phyloP scores from a whole-genome alignment of 1,140 invertebrate genomes.

The Platyscapa corneri region DNA sequence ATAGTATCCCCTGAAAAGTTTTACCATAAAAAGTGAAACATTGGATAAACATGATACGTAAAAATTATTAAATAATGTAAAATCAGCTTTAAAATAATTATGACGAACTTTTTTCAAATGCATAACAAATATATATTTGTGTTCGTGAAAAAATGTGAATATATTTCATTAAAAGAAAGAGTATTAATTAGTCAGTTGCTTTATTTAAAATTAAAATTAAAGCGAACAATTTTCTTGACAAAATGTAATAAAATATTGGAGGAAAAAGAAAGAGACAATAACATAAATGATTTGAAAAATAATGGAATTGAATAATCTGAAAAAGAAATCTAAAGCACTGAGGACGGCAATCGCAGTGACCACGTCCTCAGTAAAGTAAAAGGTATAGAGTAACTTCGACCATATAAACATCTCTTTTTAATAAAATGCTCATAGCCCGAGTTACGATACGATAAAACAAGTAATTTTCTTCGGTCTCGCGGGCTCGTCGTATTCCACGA shows the following conservation, averaged over 20 bases:
- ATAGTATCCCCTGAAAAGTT: background rate
- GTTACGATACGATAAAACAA: slow-evolving; percentile 67
- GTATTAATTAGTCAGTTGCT: no score
- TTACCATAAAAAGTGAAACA: background rate
- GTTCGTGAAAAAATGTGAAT: no score
- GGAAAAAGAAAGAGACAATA: background rate
- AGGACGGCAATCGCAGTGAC: background rate
- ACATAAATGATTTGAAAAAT: background rate
- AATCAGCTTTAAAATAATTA: no score
- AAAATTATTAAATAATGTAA: no score
- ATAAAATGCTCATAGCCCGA: slow-evolving; percentile 44
- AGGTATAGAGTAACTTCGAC: slow-evolving; percentile 21
- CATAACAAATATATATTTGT: no score
- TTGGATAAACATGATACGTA: background rate
- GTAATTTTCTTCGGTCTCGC: slow-evolving; percentile 49
- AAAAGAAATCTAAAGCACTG: background rate
- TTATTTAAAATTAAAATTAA: no score
- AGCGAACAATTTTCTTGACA: no score
- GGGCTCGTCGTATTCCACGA: background rate
- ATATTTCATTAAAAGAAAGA: no score
- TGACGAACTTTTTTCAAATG: no score
- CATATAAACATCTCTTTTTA: slow-evolving; percentile 42
- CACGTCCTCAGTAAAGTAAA: background rate
- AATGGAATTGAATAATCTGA: background rate
- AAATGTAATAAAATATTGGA: no score